phyloP scores from a whole-genome alignment of 1,140 invertebrate genomes.

The Cyclina sinensis region DNA sequence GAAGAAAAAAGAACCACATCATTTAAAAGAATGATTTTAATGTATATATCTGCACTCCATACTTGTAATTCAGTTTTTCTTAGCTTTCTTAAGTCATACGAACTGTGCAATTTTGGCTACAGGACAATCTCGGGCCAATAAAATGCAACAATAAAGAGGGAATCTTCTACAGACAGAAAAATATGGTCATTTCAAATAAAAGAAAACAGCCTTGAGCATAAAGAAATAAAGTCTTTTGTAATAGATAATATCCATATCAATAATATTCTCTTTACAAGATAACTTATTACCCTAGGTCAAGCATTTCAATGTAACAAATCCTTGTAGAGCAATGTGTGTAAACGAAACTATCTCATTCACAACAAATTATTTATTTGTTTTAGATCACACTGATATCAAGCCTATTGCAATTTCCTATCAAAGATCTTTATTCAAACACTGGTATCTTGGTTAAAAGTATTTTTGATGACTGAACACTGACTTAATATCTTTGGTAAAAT shows the following conservation, averaged over 20 bases:
- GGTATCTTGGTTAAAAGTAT: neutral
- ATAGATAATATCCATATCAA: neutral
- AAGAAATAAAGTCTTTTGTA: neutral
- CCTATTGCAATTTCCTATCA: neutral
- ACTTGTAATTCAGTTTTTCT: no score
- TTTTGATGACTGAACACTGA: neutral
- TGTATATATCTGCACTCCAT: no score
- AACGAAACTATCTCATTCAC: conserved; percentile 7
- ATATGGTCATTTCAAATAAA: neutral
- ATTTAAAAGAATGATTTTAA: no score
- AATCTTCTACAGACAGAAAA: neutral
- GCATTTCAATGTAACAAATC: conserved; percentile 4
- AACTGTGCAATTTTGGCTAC: no score
- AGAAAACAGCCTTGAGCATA: neutral
- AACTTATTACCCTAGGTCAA: neutral
- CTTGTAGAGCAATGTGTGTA: conserved; percentile 29
- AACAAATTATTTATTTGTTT: conserved; percentile 11
- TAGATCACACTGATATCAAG: conserved; percentile 4
- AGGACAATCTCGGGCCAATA: no score
- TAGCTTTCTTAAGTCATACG: no score
- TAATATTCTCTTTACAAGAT: neutral
- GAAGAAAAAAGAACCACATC: no score
- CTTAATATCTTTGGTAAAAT: neutral
- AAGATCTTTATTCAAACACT: no score
- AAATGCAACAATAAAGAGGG: no score